Conservation (phyloP, 2,797 vertebrate genomes). For the Siniperca undulata region DNA sequence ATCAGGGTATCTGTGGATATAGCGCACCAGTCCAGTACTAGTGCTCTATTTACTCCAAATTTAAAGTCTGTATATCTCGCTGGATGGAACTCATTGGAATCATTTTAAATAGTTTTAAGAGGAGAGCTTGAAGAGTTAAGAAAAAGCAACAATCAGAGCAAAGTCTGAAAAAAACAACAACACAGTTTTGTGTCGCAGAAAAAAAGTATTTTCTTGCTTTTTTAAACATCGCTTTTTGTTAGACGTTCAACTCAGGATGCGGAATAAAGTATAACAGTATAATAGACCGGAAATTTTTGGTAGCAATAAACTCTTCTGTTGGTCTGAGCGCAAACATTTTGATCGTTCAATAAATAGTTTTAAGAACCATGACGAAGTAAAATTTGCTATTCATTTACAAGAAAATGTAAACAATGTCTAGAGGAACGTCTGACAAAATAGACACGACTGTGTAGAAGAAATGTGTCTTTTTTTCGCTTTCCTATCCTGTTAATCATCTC, state of each 20-base stretch:
- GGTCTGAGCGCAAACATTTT: neutral
- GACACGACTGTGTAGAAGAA: neutral
- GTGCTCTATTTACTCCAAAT: too few relatives aligned
- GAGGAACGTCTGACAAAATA: neutral
- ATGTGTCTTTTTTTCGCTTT: neutral
- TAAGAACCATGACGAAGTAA: neutral
- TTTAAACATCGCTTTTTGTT: neutral
- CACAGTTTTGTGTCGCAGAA: neutral
- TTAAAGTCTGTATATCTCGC: too few relatives aligned
- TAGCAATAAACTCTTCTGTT: neutral
- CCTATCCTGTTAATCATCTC: neutral
- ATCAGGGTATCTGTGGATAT: neutral
- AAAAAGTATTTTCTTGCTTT: too few relatives aligned
- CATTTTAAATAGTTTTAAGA: too few relatives aligned
- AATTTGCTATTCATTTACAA: neutral
- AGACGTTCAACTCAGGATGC: neutral
- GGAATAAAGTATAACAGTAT: too few relatives aligned
- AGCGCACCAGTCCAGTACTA: neutral
- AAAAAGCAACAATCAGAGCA: neutral
- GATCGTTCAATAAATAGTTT: neutral
- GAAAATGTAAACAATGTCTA: neutral
- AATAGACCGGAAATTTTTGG: neutral
- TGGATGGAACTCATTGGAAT: too few relatives aligned
- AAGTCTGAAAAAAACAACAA: neutral
- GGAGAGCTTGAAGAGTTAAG: too few relatives aligned